Percentiles rank a stretch among this genome's conserved stretches.
These are phyloP conservation scores for Lamellibrachia luymesi DNA, from an alignment of 1,140 invertebrate species.

Conservation along the genomic window DNA sequence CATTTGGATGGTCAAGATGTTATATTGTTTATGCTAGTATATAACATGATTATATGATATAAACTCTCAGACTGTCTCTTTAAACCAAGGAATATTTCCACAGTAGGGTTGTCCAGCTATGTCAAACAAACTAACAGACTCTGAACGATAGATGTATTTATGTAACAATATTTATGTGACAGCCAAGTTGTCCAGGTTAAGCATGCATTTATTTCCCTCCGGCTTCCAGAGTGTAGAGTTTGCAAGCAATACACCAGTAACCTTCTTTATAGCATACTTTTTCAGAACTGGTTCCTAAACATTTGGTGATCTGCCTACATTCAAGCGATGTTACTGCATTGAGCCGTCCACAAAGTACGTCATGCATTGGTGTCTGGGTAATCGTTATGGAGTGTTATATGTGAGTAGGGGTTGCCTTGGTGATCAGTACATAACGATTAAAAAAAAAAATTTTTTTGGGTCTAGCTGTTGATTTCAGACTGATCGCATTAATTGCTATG, in stretches of 20 bases:
- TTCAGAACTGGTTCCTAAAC: background rate
- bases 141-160: background rate
- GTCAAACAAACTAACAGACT: background rate
- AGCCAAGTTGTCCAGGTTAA: background rate
- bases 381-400: too few species aligned
- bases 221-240: background rate
- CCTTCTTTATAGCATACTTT: background rate
- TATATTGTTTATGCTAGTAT: too few species aligned
- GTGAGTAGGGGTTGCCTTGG: too few species aligned
- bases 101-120: background rate
- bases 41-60: too few species aligned
- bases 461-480: too few species aligned
- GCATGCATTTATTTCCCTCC: background rate
- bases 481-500: too few species aligned
- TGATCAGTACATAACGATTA: too few species aligned
- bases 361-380: too few species aligned
- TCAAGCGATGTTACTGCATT: background rate
- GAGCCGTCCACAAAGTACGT: too few species aligned
- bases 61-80: background rate
- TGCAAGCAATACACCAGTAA: background rate
- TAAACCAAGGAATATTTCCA: background rate
- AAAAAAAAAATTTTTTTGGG: too few species aligned
- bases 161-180: background rate
- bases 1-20: too few species aligned
- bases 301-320: background rate